Percentiles rank a stretch among this genome's conserved stretches.
phyloP scores from a whole-genome alignment of 2,797 vertebrate species.

The Carapus acus region DNA sequence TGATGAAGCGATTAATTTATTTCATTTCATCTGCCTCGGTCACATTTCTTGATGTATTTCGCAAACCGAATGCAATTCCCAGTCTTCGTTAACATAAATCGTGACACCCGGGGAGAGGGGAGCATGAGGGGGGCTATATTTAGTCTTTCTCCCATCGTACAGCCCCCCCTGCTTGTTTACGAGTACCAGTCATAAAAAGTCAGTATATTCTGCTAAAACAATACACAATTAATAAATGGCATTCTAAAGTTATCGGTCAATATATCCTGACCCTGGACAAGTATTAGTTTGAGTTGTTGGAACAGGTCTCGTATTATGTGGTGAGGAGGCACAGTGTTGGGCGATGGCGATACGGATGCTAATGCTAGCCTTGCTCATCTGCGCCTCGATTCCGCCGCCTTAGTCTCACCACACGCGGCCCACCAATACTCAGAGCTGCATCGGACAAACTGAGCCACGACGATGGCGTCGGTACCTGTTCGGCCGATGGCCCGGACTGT shows the following conservation, averaged over 20 bases:
- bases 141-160: too few relatives aligned
- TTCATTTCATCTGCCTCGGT: too few relatives aligned
- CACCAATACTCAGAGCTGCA: accelerated
- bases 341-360: constrained; percentile 39
- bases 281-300: too few relatives aligned
- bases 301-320: neutral
- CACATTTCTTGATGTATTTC: too few relatives aligned
- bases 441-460: accelerated
- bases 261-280: accelerated
- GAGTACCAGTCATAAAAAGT: neutral
- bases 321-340: constrained; percentile 16
- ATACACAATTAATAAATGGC: accelerated
- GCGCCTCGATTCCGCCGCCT: neutral
- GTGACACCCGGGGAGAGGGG: too few relatives aligned
- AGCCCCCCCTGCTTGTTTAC: too few relatives aligned
- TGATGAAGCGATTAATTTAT: too few relatives aligned
- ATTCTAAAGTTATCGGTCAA: too few relatives aligned
- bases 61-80: too few relatives aligned
- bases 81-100: too few relatives aligned
- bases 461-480: constrained; percentile 63
- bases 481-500: constrained; percentile 69
- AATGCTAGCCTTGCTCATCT: constrained; percentile 46
- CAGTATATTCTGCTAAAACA: accelerated
- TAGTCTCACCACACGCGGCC: neutral
- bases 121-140: too few relatives aligned